These are phyloP conservation scores for Pseudomyrmex dendroicus DNA, from an alignment of 1,140 invertebrate genomes.

Conservation along the genomic window DNA sequence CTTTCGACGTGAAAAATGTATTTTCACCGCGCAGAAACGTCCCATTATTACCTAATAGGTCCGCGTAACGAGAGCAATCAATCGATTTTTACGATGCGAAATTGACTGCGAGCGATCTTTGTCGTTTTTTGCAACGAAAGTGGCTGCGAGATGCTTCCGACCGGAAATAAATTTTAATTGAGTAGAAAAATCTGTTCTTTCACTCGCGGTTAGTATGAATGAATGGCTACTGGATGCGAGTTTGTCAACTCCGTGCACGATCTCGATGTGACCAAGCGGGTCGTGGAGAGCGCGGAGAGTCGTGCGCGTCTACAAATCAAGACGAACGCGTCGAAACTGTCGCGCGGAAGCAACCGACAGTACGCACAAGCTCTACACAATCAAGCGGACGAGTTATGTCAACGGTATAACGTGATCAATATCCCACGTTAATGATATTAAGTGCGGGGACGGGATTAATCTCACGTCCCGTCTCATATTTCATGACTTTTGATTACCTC, in stretches of 20 bases:
- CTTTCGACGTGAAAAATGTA: too few relatives aligned
- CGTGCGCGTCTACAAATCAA: constrained; percentile 31
- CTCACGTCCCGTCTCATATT: constrained; percentile 23
- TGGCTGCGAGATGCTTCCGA: constrained; percentile 1
- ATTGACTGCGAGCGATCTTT: constrained; percentile 4
- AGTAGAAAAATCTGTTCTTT: neutral
- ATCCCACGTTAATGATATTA: constrained; percentile 41
- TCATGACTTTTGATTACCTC: constrained; percentile 40
- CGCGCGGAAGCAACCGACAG: constrained; percentile 54
- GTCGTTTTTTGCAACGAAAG: neutral
- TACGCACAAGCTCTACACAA: constrained; percentile 73
- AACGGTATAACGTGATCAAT: constrained; percentile 37
- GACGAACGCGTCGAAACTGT: neutral
- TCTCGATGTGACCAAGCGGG: constrained; percentile 48
- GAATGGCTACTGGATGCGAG: constrained; percentile 25
- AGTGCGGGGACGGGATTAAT: constrained; percentile 9
- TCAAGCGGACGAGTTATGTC: constrained; percentile 76
- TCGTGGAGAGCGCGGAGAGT: constrained; percentile 56
- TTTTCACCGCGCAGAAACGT: too few relatives aligned
- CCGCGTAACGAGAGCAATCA: neutral
- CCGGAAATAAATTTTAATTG: constrained; percentile 16
- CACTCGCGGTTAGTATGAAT: constrained; percentile 22
- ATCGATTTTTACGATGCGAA: constrained; percentile 34
- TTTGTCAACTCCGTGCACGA: constrained; percentile 9
- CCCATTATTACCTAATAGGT: too few relatives aligned